Base-by-base conservation (phyloP, 2,888 invertebrate genomes). In the Drosophila limbata region DNA sequence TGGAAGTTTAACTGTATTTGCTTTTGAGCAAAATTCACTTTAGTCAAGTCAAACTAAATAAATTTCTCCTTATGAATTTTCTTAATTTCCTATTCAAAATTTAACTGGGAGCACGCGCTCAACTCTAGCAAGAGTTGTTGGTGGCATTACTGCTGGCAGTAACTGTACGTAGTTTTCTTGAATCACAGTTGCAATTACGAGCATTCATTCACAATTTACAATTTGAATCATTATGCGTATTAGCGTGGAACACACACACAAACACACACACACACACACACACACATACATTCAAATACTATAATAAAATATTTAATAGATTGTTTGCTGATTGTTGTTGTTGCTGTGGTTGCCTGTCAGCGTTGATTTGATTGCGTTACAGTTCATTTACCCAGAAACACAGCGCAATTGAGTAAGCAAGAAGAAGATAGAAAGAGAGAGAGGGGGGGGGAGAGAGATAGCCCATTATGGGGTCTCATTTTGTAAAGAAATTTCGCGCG, bases 351-450 rank as follows among this genome's bases (percentile, higher is more conserved):
- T 60, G 33, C 35, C 55, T 79, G 68, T 61, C 73, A 74, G 83
- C 72, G 84, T 84, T 87, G 88, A 85, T 85, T 85, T 89, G 89
- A 85, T 85, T 85, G 84, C 84, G 79, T 84, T 89, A 89, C 85
- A 85, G 85, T 85, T 85, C 85, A 85, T 85, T 89, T 85, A 85
- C 88, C 89, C 89, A 71, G 60, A 40, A 21, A 47, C 19, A 45
- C 28, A 56, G 56, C 33, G 33, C 28, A 31, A 11, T 10, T 6
- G 40, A 33, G 13, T 10, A 10, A 4, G 25, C 17, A n/a, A 19
- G 33, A n/a, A 11, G 11, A 17, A n/a, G 40, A 5, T 10, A 9
- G 13, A 19, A 33, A 10, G 21, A 17, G 50, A 4, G 11, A n/a
- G 17, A 44, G 28, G 9, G 0, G 13, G 52, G 3, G 11, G 51